Conservation (phyloP, 2,113 vertebrate species). For the Vombatus ursinus region DNA sequence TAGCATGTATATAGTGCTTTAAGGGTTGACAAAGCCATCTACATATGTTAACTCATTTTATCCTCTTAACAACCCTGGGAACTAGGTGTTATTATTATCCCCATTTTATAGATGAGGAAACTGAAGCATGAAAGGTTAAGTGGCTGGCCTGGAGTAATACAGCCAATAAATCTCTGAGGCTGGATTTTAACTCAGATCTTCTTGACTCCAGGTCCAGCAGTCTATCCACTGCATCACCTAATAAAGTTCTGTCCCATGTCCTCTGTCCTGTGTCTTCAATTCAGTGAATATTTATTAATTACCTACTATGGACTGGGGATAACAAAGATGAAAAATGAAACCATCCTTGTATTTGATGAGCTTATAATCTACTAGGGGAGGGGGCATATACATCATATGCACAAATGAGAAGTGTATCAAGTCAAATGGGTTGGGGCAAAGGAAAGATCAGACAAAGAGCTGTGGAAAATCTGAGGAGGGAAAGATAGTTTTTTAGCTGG, state of each 20-base stretch:
- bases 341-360: background rate
- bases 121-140: background rate
- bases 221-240: background rate
- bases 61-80: background rate
- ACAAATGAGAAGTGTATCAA: background rate
- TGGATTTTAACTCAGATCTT: background rate
- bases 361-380: background rate
- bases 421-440: background rate
- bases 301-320: background rate
- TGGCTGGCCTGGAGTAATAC: background rate
- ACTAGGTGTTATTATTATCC: constrained; percentile 14
- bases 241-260: background rate
- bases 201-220: background rate
- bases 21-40: background rate
- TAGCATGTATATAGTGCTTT: background rate
- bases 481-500: background rate
- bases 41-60: constrained; percentile 20
- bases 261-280: background rate
- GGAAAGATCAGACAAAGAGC: background rate
- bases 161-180: background rate
- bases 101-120: background rate
- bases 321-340: background rate
- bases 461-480: background rate
- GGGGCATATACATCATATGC: background rate
- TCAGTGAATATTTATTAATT: background rate